These are phyloP conservation scores for Syritta pipiens DNA, from an alignment of 2,888 invertebrate genomes.

Conservation along the genomic window DNA sequence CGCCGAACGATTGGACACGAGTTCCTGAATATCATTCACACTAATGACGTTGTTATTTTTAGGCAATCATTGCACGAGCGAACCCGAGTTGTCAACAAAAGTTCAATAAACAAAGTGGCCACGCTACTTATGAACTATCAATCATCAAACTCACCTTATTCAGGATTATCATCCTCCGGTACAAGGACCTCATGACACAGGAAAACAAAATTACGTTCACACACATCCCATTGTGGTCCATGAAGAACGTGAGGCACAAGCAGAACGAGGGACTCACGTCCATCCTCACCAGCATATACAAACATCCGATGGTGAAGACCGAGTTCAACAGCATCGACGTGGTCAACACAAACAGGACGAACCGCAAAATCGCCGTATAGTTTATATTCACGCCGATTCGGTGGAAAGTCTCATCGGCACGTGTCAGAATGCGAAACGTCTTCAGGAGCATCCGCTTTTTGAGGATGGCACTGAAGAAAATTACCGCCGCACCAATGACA, in stretches of 20 bases:
- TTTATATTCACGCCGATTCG: constrained; percentile 47
- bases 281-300: constrained; percentile 52
- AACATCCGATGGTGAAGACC: constrained; percentile 22
- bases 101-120: too few species aligned
- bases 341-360: constrained; percentile 14
- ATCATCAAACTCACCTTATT: constrained; percentile 61
- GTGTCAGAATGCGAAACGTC: constrained; percentile 28
- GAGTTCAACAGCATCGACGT: constrained; percentile 19
- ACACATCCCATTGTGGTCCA: constrained; percentile 55
- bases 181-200: constrained; percentile 46
- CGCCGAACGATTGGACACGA: too few species aligned
- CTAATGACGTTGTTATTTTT: too few species aligned
- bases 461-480: constrained; percentile 40
- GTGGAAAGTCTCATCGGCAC: constrained; percentile 22
- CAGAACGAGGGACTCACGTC: constrained; percentile 60
- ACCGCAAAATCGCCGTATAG: constrained; percentile 54
- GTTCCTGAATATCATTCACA: too few species aligned
- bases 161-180: constrained; percentile 42
- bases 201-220: constrained; percentile 52
- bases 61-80: too few species aligned
- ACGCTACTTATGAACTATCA: too few species aligned
- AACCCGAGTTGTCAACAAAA: too few species aligned
- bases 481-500: constrained; percentile 36
- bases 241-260: constrained; percentile 39
- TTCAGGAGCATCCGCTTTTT: constrained; percentile 47